phyloP scores from a whole-genome alignment of 2,888 invertebrate species.

The Agrochola lota region DNA sequence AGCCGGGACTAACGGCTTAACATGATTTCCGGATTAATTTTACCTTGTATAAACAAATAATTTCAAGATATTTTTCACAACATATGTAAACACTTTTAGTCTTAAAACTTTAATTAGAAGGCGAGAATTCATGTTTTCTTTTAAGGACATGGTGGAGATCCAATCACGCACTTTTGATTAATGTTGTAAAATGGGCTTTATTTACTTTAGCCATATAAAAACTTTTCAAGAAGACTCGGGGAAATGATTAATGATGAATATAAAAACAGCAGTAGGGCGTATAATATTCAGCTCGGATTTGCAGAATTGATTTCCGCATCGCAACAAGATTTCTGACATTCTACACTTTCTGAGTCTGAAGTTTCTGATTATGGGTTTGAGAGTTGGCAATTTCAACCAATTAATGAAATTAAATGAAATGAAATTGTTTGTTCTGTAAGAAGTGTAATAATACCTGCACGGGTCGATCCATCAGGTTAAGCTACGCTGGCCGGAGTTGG shows the following conservation, averaged over 20 bases:
- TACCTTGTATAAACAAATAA: too few species aligned
- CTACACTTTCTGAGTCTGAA: background rate
- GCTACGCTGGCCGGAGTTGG: too few species aligned
- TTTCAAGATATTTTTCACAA: too few species aligned
- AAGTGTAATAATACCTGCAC: too few species aligned
- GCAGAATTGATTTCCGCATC: background rate
- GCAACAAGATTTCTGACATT: background rate
- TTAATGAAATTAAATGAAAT: too few species aligned
- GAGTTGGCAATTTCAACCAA: background rate
- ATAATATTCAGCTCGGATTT: background rate
- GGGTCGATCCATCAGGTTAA: too few species aligned
- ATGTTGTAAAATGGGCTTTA: background rate
- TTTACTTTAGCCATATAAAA: constrained; percentile 8
- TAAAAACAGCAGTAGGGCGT: background rate
- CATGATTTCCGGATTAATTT: too few species aligned
- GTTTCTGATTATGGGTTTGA: background rate
- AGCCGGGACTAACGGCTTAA: too few species aligned
- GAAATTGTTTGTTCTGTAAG: too few species aligned
- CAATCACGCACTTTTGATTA: constrained; percentile 11
- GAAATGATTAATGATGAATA: constrained; percentile 13
- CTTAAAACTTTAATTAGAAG: background rate
- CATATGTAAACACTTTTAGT: background rate
- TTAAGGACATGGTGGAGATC: background rate
- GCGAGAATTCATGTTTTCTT: background rate
- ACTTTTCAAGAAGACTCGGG: background rate